Evolutionary conservation across 2,797 vertebrate species (phyloP).

Genomic region (Adrianichthys oophorus): DNA sequence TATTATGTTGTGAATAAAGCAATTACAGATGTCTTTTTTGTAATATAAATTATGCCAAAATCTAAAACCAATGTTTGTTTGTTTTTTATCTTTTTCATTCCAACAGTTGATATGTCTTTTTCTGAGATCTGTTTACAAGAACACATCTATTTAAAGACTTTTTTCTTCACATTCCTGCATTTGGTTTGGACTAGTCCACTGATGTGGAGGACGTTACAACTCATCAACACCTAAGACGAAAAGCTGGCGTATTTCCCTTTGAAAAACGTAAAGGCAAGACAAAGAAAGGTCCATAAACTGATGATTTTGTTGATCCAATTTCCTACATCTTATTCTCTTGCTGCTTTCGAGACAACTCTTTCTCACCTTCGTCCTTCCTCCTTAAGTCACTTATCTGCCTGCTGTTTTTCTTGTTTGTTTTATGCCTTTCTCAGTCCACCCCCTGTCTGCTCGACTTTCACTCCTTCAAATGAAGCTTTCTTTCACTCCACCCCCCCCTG

Average conservation of each 20-base stretch:
- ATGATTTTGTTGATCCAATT: neutral
- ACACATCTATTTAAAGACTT: no score
- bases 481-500: slow-evolving; percentile 27
- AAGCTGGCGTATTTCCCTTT: neutral
- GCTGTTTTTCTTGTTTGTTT: slow-evolving; percentile 40
- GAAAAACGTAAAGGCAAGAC: neutral
- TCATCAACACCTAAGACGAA: neutral
- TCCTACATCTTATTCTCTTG: slow-evolving; percentile 25
- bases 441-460: slow-evolving; percentile 38
- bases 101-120: neutral
- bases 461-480: slow-evolving; percentile 17
- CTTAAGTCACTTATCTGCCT: slow-evolving; percentile 48
- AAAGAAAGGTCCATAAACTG: neutral
- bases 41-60: neutral
- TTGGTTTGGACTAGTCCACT: slow-evolving; percentile 6
- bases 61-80: neutral
- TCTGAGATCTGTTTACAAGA: no score
- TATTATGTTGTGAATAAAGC: slow-evolving; percentile 19
- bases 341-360: slow-evolving; percentile 20
- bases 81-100: neutral
- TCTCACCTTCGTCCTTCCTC: slow-evolving; percentile 30
- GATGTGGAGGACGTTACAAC: slow-evolving; percentile 4
- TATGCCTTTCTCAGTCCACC: slow-evolving; percentile 35
- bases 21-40: slow-evolving; percentile 10
- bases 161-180: neutral